Percentiles rank a stretch among this genome's conserved stretches.
phyloP scores from a whole-genome alignment of 2,888 invertebrate genomes.

The Prenolepis imparis region DNA sequence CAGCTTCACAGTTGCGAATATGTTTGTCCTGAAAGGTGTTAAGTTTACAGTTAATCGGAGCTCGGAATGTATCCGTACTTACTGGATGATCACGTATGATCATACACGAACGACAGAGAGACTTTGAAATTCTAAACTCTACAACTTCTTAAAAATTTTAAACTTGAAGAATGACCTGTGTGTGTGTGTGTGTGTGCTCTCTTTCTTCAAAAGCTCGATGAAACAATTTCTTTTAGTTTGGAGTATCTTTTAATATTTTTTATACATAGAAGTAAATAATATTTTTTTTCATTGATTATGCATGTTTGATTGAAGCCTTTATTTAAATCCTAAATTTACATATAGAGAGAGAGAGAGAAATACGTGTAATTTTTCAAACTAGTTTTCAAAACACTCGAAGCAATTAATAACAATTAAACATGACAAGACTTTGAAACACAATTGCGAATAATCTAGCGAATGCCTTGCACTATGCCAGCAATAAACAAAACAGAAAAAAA shows the following conservation, averaged over 20 bases:
- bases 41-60: slow-evolving; percentile 30
- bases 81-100: background rate
- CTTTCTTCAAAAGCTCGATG: no score
- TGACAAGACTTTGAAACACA: slow-evolving; percentile 9
- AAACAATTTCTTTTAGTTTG: background rate
- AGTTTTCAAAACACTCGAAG: slow-evolving; percentile 34
- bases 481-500: slow-evolving; percentile 2
- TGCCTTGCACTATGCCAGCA: slow-evolving; percentile 29
- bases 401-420: slow-evolving; percentile 38
- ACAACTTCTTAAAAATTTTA: background rate
- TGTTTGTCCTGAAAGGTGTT: slow-evolving; percentile 90
- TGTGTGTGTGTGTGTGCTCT: no score
- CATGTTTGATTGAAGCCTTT: background rate
- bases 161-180: no score
- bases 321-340: slow-evolving; percentile 13
- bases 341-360: no score
- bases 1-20: slow-evolving; percentile 95
- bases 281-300: background rate
- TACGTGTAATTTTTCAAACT: background rate
- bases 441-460: slow-evolving; percentile 32
- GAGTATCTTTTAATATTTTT: background rate
- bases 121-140: background rate
- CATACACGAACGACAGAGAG: background rate
- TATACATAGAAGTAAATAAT: background rate
- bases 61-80: background rate